Evolutionary conservation across 1,140 invertebrate species (phyloP).

Genomic region (Andricus grossulariae): DNA sequence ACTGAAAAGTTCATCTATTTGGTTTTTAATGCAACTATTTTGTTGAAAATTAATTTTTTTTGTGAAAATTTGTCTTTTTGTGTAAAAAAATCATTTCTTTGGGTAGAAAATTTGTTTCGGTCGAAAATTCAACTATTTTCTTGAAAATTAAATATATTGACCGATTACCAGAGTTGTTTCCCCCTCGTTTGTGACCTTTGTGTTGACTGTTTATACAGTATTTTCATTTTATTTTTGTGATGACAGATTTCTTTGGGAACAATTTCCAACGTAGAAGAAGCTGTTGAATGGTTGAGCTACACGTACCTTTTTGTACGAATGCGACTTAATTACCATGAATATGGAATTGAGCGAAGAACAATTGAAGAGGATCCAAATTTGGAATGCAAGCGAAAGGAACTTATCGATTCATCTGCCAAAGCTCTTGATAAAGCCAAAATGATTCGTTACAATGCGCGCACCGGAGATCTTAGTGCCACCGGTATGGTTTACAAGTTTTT

Average conservation of each 20-base stretch:
- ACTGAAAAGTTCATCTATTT: too few relatives aligned
- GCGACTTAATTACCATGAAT: slow-evolving; percentile 93
- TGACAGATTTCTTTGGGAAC: slow-evolving; percentile 92
- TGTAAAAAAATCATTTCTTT: too few relatives aligned
- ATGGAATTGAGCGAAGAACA: slow-evolving; percentile 87
- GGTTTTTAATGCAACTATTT: too few relatives aligned
- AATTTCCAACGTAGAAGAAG: slow-evolving; percentile 96
- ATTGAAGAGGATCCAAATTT: slow-evolving; percentile 87
- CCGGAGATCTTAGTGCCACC: slow-evolving; percentile 88
- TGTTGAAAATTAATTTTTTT: too few relatives aligned
- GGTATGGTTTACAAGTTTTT: slow-evolving; percentile 72
- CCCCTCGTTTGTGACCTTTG: neutral
- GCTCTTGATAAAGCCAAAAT: slow-evolving; percentile 94
- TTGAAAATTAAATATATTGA: too few relatives aligned
- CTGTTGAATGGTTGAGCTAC: slow-evolving; percentile 97
- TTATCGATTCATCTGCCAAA: slow-evolving; percentile 88
- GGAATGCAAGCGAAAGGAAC: slow-evolving; percentile 82
- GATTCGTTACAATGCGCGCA: slow-evolving; percentile 92
- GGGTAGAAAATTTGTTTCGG: too few relatives aligned
- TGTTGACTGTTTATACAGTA: neutral
- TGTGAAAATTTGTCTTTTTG: too few relatives aligned
- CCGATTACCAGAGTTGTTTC: too few relatives aligned
- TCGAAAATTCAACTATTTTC: too few relatives aligned
- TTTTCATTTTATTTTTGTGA: slow-evolving; percentile 57
- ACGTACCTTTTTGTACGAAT: slow-evolving; percentile 98